These are phyloP conservation scores for Dorcus hopei DNA, from an alignment of 2,888 invertebrate genomes.

Conservation along the genomic window DNA sequence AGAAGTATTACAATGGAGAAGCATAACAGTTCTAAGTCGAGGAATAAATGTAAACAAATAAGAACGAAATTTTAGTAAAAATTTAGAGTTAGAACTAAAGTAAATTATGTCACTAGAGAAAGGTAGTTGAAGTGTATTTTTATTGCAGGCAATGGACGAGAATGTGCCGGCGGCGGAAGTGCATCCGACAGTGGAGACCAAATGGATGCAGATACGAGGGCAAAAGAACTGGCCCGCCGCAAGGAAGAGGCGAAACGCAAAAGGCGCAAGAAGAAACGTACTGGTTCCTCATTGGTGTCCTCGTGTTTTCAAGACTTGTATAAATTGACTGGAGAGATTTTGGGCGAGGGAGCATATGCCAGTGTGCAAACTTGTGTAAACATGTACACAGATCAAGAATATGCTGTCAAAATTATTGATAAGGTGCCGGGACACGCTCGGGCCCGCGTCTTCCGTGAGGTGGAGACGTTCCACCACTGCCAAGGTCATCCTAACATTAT, in stretches of 20 bases:
- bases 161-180: slow-evolving; percentile 49
- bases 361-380: slow-evolving; percentile 92
- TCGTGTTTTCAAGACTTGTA: slow-evolving; percentile 95
- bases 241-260: slow-evolving; percentile 87
- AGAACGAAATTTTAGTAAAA: too few species aligned
- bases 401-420: slow-evolving; percentile 96
- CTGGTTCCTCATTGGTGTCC: slow-evolving; percentile 82
- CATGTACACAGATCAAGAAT: slow-evolving; percentile 88
- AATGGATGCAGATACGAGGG: slow-evolving; percentile 59
- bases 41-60: too few species aligned
- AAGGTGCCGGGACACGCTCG: slow-evolving; percentile 93
- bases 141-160: slow-evolving; percentile 19
- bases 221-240: slow-evolving; percentile 67
- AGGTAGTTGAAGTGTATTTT: too few species aligned
- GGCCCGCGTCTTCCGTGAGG: slow-evolving; percentile 93
- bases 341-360: slow-evolving; percentile 96
- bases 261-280: slow-evolving; percentile 86
- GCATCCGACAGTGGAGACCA: slow-evolving; percentile 53
- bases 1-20: too few species aligned
- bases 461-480: slow-evolving; percentile 98
- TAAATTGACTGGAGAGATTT: slow-evolving; percentile 89
- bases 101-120: too few species aligned
- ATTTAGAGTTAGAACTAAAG: too few species aligned
- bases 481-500: slow-evolving; percentile 97
- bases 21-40: too few species aligned